Conservation (phyloP, 2,113 vertebrate genomes). For the Prolemur simus region DNA sequence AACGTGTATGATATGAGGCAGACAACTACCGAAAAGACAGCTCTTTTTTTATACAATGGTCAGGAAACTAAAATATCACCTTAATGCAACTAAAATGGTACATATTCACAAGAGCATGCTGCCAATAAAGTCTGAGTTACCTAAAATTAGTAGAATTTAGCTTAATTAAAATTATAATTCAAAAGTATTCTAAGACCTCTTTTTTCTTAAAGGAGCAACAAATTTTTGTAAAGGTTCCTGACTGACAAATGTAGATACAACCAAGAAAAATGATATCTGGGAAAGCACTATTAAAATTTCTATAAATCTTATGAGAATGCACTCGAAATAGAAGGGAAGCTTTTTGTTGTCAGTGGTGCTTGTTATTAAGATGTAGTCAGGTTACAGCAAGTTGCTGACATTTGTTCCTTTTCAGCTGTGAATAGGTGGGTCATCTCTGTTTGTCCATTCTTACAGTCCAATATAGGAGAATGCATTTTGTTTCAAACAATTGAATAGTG, state of each 20-base stretch:
- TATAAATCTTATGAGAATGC: not conserved
- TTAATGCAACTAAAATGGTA: not conserved
- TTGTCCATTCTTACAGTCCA: constrained; percentile 40
- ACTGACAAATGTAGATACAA: not conserved
- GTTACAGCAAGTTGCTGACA: not conserved
- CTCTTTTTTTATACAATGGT: not conserved
- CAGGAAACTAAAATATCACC: constrained; percentile 17
- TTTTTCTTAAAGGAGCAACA: constrained; percentile 30
- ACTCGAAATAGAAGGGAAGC: not conserved
- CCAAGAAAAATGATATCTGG: not conserved
- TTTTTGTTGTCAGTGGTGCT: not conserved
- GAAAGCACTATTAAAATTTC: constrained; percentile 14
- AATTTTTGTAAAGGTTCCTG: not conserved
- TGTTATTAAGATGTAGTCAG: constrained; percentile 9
- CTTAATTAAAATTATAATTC: constrained; percentile 50
- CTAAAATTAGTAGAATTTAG: constrained; percentile 30
- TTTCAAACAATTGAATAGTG: constrained; percentile 54
- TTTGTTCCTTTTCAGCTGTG: not conserved
- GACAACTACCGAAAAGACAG: not conserved
- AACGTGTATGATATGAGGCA: not conserved
- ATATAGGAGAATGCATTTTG: constrained; percentile 28
- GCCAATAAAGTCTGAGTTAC: constrained; percentile 25
- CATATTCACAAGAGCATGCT: not conserved
- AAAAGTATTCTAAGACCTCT: not conserved
- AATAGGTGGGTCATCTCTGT: not conserved